phyloP scores from a whole-genome alignment of 1,140 invertebrate species.

The Orchestia grillus region DNA sequence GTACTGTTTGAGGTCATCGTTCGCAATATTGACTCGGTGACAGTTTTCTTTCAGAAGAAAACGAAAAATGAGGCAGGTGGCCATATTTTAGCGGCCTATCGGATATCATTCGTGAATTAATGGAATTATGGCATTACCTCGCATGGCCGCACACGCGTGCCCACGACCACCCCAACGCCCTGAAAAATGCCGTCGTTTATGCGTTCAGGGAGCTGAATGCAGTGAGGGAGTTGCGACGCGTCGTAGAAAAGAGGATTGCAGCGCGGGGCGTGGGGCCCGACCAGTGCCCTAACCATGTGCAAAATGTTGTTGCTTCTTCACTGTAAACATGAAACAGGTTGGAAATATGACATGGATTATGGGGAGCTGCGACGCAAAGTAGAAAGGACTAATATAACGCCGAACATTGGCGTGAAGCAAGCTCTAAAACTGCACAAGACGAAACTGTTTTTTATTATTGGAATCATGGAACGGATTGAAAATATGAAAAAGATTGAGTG shows the following conservation, averaged over 20 bases:
- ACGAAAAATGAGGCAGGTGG: conserved; percentile 18
- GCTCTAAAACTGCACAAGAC: no score
- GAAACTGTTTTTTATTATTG: no score
- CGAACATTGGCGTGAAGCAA: no score
- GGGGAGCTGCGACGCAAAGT: no score
- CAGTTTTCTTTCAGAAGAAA: conserved; percentile 39
- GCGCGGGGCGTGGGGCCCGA: not conserved
- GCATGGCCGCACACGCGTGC: conserved; percentile 6
- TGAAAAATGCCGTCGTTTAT: conserved; percentile 25
- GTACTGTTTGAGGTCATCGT: not conserved
- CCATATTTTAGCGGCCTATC: conserved; percentile 39
- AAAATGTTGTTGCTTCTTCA: not conserved
- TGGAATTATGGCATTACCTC: conserved; percentile 44
- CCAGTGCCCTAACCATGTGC: not conserved
- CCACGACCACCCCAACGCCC: not conserved
- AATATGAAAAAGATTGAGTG: no score
- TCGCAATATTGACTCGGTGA: conserved; percentile 39
- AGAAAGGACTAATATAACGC: no score
- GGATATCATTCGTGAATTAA: conserved; percentile 53
- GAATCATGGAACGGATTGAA: no score
- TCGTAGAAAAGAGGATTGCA: not conserved
- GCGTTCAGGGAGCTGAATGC: not conserved
- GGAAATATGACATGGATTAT: no score
- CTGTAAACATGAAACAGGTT: not conserved
- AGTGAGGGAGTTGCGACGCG: not conserved